A percentile compares a stretch with the other conserved stretches of the same genome.
These are phyloP conservation scores for Palloptera scutellata DNA, from an alignment of 2,888 invertebrate genomes.

Conservation along the genomic window DNA sequence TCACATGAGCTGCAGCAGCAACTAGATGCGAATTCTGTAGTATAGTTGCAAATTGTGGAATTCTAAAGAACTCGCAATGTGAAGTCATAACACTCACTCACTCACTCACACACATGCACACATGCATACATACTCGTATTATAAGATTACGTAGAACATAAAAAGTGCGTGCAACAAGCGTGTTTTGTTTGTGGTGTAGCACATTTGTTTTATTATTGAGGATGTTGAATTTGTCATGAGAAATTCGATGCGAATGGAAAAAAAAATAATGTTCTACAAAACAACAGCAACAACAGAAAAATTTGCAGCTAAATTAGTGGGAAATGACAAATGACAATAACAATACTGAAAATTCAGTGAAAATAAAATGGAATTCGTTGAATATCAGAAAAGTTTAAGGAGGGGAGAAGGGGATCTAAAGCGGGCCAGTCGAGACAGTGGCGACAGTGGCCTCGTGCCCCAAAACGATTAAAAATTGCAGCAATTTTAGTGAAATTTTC, in stretches of 20 bases:
- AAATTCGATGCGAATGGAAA: too few relatives aligned
- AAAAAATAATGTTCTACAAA: too few relatives aligned
- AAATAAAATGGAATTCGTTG: too few relatives aligned
- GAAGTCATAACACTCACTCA: background rate
- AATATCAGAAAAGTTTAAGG: too few relatives aligned
- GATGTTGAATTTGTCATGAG: slow-evolving; percentile 11
- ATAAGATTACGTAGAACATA: background rate
- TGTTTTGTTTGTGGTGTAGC: too few relatives aligned
- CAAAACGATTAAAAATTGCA: too few relatives aligned
- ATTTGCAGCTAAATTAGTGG: slow-evolving; percentile 17
- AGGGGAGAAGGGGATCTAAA: too few relatives aligned
- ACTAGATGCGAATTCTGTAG: slow-evolving; percentile 28
- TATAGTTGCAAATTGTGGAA: background rate
- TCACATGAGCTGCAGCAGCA: slow-evolving; percentile 35
- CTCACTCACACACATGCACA: background rate
- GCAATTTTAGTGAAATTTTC: too few relatives aligned
- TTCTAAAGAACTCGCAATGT: slow-evolving; percentile 14
- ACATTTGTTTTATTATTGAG: background rate
- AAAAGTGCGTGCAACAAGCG: slow-evolving; percentile 2
- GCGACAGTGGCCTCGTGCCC: too few relatives aligned
- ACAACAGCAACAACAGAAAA: background rate
- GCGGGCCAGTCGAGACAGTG: too few relatives aligned
- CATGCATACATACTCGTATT: too few relatives aligned
- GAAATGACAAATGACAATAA: slow-evolving; percentile 20
- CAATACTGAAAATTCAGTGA: too few relatives aligned